Evolutionary conservation across 2,113 vertebrate species (phyloP).

Genomic region (Hylia prasina): DNA sequence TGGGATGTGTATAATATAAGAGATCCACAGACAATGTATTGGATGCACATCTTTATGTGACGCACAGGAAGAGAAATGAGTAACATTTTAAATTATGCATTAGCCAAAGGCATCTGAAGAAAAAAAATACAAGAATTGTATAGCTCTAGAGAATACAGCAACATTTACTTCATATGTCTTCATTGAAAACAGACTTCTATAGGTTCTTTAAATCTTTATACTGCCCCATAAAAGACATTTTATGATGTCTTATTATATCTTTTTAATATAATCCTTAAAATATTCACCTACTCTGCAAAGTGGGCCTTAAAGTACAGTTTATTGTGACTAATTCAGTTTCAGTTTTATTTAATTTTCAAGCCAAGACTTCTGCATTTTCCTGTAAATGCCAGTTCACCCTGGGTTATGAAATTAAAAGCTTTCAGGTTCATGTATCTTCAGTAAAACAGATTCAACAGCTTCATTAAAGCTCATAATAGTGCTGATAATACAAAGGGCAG

Average conservation of each 20-base stretch:
- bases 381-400: background rate
- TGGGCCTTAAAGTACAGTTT: background rate
- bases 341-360: background rate
- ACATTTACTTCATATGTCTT: background rate
- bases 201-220: background rate
- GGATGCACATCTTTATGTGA: conserved; percentile 33
- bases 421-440: background rate
- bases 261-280: background rate
- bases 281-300: background rate
- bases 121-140: conserved; percentile 2
- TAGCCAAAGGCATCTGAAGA: conserved; percentile 6
- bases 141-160: background rate
- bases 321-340: background rate
- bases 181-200: background rate
- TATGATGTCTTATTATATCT: background rate
- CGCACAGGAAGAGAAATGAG: conserved; percentile 34
- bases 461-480: background rate
- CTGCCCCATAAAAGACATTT: background rate
- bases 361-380: background rate
- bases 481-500: background rate
- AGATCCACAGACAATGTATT: conserved; percentile 10
- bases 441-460: background rate
- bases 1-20: conserved; percentile 27
- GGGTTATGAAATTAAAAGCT: background rate
- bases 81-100: conserved; percentile 32